phyloP scores from a whole-genome alignment of 1,140 invertebrate species.

The Pseudomyrmex gracilis region DNA sequence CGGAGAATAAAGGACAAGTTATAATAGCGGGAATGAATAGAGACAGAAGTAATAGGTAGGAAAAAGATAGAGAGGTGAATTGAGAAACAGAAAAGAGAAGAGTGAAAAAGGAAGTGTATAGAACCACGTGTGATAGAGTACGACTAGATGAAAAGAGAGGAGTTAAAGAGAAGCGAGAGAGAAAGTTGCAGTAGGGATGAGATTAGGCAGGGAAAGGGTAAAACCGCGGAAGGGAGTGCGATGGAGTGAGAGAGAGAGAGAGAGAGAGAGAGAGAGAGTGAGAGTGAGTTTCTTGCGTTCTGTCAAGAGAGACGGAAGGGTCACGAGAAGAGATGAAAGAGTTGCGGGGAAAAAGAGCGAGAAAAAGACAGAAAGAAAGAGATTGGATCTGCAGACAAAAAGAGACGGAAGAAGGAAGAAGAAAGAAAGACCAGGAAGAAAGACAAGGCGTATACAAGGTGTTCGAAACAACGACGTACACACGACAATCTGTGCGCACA shows the following conservation, averaged over 20 bases:
- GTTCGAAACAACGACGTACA: neutral
- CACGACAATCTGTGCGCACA: too few relatives aligned
- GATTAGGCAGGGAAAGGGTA: conserved; percentile 14
- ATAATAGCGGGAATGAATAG: conserved; percentile 1
- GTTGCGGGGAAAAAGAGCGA: neutral
- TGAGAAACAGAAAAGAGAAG: neutral
- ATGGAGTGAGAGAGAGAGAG: conserved; percentile 26
- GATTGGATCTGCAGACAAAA: neutral
- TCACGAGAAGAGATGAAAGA: conserved; percentile 19
- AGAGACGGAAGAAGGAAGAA: neutral
- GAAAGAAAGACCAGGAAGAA: neutral
- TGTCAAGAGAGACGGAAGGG: conserved; percentile 6
- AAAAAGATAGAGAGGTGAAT: neutral
- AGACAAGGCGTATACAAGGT: neutral
- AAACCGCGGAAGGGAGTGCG: conserved; percentile 18
- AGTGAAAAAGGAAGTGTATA: neutral
- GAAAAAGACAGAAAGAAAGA: conserved; percentile 22
- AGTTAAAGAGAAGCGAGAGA: neutral
- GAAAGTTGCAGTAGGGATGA: neutral
- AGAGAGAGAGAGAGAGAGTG: conserved; percentile 8
- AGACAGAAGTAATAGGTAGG: neutral
- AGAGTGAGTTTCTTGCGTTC: conserved; percentile 15
- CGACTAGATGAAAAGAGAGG: neutral
- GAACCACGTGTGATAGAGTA: neutral
- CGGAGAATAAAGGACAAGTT: neutral